Evolutionary conservation across 2,888 invertebrate genomes (phyloP), one percentile per base, ranked within the genome.

Genomic region (Euspilapteryx auroguttella): DNA sequence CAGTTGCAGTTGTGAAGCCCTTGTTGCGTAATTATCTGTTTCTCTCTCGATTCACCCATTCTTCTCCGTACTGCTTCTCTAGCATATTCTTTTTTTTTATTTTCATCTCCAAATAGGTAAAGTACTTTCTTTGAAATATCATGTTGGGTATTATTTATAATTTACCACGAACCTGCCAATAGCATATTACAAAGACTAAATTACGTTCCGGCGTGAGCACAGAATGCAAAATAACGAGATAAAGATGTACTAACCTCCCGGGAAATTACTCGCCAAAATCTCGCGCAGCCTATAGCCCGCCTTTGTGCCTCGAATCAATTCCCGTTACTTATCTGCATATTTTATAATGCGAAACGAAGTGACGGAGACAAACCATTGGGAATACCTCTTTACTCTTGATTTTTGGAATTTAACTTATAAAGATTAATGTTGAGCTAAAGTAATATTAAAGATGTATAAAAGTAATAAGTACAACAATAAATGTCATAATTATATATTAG

Each of bases 271-370:
- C 56, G 68, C 66, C 47, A 17, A 69, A 73, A 69, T 71, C 71
- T 65, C 58, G 50, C 47, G 53, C 50, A 47, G 55, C 48, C 57
- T 57, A 63, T 59, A 69, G 65, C 50, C 48, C 51, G 57, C 66
- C 62, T 71, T 66, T 71, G 71, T 68, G 66, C 61, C 55, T 53
- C 47, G 65, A 71, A 73, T 73, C 71, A 71, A 73, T 73, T 69
- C 71, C 69, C 66, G 59, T 65, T 62, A 68, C 69, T 63, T 68
- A 68, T 71, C 61, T 73, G 63, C 71, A 73, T 71, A 69, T 69
- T 71, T 71, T 66, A 73, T 66, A 66, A 64, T 50, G 55, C 55
- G 58, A 64, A 55, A 49, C 56, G 58, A 54, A 58, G 58, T 56
- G 58, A 57, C 54, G 56, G 41, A 55, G 56, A 41, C 56, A 54